These are phyloP conservation scores for Lithodes maja DNA, from an alignment of 2,888 invertebrate species.

Conservation along the genomic window DNA sequence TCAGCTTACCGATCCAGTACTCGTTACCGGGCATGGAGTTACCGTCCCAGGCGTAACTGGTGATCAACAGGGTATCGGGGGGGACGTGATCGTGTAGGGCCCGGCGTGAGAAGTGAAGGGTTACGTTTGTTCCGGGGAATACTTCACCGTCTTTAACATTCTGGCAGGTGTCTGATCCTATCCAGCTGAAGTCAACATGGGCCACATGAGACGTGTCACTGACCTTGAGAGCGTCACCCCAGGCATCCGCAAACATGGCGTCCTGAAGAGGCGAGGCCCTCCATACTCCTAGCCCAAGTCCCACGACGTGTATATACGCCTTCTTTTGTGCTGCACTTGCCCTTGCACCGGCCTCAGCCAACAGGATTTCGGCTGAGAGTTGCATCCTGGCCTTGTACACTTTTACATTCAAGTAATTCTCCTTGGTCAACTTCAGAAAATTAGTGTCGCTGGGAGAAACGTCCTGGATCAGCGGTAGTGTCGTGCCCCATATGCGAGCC, in stretches of 20 bases:
- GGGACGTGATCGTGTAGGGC: constrained; percentile 78
- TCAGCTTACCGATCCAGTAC: constrained; percentile 80
- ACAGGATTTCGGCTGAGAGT: constrained; percentile 79
- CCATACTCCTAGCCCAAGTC: constrained; percentile 82
- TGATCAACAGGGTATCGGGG: constrained; percentile 78
- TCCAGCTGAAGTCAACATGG: constrained; percentile 82
- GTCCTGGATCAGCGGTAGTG: constrained; percentile 38
- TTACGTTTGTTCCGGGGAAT: constrained; percentile 76
- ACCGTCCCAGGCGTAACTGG: constrained; percentile 84
- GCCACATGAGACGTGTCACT: constrained; percentile 77
- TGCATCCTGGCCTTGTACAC: constrained; percentile 77
- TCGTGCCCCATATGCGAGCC: constrained; percentile 49
- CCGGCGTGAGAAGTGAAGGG: constrained; percentile 77
- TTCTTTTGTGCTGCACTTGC: constrained; percentile 77
- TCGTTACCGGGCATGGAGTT: constrained; percentile 85
- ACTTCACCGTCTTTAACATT: constrained; percentile 76
- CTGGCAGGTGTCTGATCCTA: constrained; percentile 76
- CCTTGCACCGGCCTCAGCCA: constrained; percentile 80
- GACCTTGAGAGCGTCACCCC: constrained; percentile 79
- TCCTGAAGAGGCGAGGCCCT: constrained; percentile 79
- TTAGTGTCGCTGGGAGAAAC: background rate
- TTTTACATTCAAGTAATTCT: constrained; percentile 69
- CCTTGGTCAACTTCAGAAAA: constrained; percentile 24
- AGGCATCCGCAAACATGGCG: constrained; percentile 80
- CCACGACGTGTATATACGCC: constrained; percentile 82